Conservation (phyloP, 53 echinoderm and acorn worm species). For the Henricia sp. region DNA sequence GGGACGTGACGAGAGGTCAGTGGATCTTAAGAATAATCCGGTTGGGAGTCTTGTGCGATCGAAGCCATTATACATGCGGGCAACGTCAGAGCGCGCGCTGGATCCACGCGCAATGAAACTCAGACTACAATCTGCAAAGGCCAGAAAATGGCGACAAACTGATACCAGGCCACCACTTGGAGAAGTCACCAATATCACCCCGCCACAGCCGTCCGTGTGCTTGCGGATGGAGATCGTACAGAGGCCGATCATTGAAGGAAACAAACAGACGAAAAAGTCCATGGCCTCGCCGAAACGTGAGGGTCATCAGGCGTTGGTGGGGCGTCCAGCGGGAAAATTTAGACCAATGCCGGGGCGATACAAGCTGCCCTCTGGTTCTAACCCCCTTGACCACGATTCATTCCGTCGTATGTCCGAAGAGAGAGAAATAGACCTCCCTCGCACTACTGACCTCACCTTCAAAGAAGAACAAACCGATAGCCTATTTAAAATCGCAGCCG, state of each 20-base stretch:
- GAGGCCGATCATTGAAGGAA: conserved; percentile 6
- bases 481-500: not conserved
- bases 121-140: conserved; percentile 30
- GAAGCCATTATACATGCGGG: conserved; percentile 54
- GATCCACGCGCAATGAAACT: conserved; percentile 42
- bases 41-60: conserved; percentile 35
- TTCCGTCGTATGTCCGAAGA: conserved; percentile 6
- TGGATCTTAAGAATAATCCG: not conserved
- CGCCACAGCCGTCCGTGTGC: conserved; percentile 30
- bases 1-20: not conserved
- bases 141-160: conserved; percentile 52
- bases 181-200: conserved; percentile 48
- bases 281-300: not conserved
- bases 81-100: conserved; percentile 54
- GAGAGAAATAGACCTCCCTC: not conserved
- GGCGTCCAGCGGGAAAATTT: conserved; percentile 29
- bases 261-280: not conserved
- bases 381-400: not conserved
- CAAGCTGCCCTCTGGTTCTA: not conserved
- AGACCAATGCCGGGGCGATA: conserved; percentile 16
- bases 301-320: not conserved
- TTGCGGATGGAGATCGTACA: conserved; percentile 54
- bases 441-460: not conserved
- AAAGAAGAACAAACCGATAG: conserved; percentile 42
- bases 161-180: conserved; percentile 15